These are phyloP conservation scores for Crioceris asparagi DNA, from an alignment of 2,888 invertebrate genomes.

Conservation along the genomic window DNA sequence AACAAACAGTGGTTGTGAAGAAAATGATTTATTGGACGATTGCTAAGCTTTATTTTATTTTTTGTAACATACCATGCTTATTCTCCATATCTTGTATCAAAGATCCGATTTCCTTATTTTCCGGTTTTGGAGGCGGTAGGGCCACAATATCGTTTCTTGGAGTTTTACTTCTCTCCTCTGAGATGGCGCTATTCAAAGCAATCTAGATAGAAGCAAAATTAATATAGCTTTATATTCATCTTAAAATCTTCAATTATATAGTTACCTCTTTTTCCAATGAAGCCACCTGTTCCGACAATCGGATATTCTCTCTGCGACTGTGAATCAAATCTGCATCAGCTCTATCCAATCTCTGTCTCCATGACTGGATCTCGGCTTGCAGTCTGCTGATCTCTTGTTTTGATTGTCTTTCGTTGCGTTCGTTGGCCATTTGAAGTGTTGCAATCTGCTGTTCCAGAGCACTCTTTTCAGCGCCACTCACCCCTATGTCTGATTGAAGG, in stretches of 20 bases:
- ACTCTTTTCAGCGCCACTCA: constrained; percentile 66
- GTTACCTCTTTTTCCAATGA: constrained; percentile 70
- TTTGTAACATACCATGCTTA: constrained; percentile 69
- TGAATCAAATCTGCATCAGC: constrained; percentile 73
- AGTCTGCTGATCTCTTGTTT: constrained; percentile 66
- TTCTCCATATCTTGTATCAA: constrained; percentile 71
- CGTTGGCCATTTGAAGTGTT: constrained; percentile 50
- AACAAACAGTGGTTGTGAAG: no score
- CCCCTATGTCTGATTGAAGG: constrained; percentile 66
- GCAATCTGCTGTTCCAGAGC: constrained; percentile 72
- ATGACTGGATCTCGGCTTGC: constrained; percentile 64
- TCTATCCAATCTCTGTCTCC: constrained; percentile 65
- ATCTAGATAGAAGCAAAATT: constrained; percentile 24
- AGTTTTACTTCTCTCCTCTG: constrained; percentile 32
- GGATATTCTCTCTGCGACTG: constrained; percentile 66
- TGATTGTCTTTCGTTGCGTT: constrained; percentile 62
- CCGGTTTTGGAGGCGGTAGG: constrained; percentile 29
- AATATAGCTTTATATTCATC: background rate
- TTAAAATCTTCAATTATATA: background rate
- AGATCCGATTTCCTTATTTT: constrained; percentile 54
- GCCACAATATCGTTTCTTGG: constrained; percentile 25
- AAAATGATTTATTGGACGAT: no score
- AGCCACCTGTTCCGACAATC: constrained; percentile 67
- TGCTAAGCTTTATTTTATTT: no score
- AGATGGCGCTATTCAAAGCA: constrained; percentile 31